Evolutionary conservation across 2,888 invertebrate genomes (phyloP).

Genomic region (Diadromus collaris): DNA sequence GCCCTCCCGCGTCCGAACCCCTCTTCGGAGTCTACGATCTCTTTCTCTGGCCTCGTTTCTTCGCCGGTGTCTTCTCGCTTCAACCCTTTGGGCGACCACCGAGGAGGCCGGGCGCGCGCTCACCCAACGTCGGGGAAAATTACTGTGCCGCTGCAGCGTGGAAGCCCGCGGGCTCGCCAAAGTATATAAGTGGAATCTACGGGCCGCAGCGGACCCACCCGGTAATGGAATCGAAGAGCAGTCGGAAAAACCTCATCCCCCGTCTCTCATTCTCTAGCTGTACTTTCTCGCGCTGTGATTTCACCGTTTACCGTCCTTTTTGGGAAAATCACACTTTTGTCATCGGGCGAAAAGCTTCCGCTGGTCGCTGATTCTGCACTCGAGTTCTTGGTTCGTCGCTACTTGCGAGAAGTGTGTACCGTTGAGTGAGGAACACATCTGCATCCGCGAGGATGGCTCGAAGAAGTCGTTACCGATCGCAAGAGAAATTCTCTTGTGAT

Average conservation of each 20-base stretch:
- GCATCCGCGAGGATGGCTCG: not conserved
- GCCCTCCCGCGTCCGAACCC: slow-evolving; percentile 1
- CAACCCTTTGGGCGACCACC: not conserved
- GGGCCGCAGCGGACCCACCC: slow-evolving; percentile 28
- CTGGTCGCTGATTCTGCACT: slow-evolving; percentile 35
- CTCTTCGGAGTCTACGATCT: not conserved
- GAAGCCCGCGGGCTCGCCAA: slow-evolving; percentile 40
- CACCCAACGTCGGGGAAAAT: slow-evolving; percentile 50
- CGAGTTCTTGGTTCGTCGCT: not conserved
- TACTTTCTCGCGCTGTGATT: slow-evolving; percentile 1
- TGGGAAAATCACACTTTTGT: slow-evolving; percentile 58
- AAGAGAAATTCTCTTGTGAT: no score
- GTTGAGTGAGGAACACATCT: slow-evolving; percentile 1
- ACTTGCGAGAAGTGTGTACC: slow-evolving; percentile 11
- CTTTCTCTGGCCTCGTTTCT: slow-evolving; percentile 1
- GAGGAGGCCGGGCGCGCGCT: slow-evolving; percentile 36
- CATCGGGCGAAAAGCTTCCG: slow-evolving; percentile 55
- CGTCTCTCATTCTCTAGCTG: slow-evolving; percentile 19
- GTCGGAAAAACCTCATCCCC: slow-evolving; percentile 39
- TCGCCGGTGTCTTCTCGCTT: slow-evolving; percentile 15
- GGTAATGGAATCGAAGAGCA: slow-evolving; percentile 58
- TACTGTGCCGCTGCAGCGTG: slow-evolving; percentile 33
- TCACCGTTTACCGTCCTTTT: slow-evolving; percentile 36
- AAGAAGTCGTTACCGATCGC: not conserved
- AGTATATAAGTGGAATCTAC: slow-evolving; percentile 60